Evolutionary conservation across 1,140 invertebrate genomes (phyloP).

Genomic region (Leucophenga varia): DNA sequence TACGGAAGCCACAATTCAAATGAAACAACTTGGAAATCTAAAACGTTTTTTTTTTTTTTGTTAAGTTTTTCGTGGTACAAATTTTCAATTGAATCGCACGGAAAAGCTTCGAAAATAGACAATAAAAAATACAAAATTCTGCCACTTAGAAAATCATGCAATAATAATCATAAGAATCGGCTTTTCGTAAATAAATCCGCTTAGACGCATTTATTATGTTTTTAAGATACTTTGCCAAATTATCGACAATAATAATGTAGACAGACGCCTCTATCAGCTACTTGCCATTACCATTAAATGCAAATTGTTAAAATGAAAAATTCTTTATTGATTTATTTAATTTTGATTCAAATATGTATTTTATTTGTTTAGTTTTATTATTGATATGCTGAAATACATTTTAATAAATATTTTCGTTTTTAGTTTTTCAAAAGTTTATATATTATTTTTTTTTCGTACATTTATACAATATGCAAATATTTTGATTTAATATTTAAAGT

Average conservation of each 20-base stretch:
- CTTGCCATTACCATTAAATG: too few species aligned
- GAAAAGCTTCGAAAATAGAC: too few species aligned
- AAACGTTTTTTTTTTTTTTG: background rate
- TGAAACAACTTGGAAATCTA: background rate
- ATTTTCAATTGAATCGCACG: too few species aligned
- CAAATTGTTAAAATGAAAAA: too few species aligned
- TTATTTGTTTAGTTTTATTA: background rate
- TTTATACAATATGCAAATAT: background rate
- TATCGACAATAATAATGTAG: too few species aligned
- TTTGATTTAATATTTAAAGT: background rate
- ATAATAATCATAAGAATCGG: too few species aligned
- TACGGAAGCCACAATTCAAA: conserved; percentile 1
- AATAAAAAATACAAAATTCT: too few species aligned
- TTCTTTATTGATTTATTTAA: background rate
- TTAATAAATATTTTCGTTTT: background rate
- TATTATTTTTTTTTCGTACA: background rate
- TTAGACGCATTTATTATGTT: too few species aligned
- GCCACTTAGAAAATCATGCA: too few species aligned
- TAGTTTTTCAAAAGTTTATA: background rate
- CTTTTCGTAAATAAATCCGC: too few species aligned
- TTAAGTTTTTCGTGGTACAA: background rate
- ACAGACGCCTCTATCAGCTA: too few species aligned
- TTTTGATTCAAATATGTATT: conserved; percentile 1
- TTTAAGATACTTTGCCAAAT: too few species aligned
- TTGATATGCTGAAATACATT: background rate